A percentile compares a stretch with the other conserved stretches of the same genome.
Conservation (phyloP, 2,113 vertebrate genomes). For the Alexandromys fortis region DNA sequence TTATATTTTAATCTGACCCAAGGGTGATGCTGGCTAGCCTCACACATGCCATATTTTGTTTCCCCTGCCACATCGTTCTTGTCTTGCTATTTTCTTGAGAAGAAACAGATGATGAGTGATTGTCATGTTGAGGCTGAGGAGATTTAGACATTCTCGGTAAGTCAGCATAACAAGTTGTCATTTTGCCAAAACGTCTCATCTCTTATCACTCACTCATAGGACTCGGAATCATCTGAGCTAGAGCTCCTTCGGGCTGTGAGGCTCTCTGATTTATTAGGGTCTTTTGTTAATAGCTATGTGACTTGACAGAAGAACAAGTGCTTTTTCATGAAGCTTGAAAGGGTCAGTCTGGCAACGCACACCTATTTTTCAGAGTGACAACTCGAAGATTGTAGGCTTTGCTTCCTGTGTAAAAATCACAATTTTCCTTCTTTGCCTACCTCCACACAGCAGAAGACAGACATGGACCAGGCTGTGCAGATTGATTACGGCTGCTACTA, state of each 20-base stretch:
- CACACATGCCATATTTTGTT: neutral
- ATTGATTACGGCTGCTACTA: neutral
- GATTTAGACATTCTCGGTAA: neutral
- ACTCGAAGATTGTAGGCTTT: neutral
- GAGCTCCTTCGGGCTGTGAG: neutral
- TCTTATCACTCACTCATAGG: neutral
- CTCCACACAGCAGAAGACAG: neutral
- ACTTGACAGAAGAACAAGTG: neutral
- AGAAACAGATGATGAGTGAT: neutral
- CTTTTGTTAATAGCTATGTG: slow-evolving; percentile 4
- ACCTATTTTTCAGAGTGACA: slow-evolving; percentile 36
- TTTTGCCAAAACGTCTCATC: slow-evolving; percentile 25
- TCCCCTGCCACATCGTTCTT: slow-evolving; percentile 15
- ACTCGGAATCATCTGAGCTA: neutral
- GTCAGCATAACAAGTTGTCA: slow-evolving; percentile 43
- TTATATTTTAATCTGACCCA: slow-evolving; percentile 20
- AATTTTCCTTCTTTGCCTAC: slow-evolving; percentile 5
- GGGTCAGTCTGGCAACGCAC: neutral
- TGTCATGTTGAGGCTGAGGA: slow-evolving; percentile 14
- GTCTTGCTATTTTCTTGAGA: neutral
- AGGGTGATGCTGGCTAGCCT: neutral
- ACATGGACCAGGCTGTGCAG: neutral
- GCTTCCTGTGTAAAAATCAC: neutral
- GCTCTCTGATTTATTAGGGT: slow-evolving; percentile 48
- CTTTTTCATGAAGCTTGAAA: slow-evolving; percentile 31